Conservation (phyloP, 1,140 invertebrate genomes). For the Polypedilum pembai region DNA sequence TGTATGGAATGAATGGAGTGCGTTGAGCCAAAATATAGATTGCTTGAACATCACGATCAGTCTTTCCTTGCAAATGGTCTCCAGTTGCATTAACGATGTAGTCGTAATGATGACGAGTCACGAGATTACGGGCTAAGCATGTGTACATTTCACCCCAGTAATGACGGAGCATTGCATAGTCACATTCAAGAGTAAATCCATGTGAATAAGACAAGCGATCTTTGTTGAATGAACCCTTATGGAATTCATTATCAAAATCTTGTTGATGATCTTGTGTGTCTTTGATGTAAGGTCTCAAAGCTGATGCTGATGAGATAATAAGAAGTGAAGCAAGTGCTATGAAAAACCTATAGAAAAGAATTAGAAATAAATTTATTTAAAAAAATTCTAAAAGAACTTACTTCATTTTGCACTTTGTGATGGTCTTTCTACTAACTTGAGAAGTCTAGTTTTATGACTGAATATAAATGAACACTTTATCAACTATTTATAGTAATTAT, state of each 20-base stretch:
- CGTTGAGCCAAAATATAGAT: neutral
- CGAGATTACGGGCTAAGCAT: neutral
- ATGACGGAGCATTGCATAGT: neutral
- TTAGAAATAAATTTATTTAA: no score
- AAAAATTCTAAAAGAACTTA: no score
- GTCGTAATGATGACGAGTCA: neutral
- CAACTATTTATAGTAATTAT: no score
- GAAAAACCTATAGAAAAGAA: no score
- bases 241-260: neutral
- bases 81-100: neutral
- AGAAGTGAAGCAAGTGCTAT: no score
- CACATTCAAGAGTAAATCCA: neutral
- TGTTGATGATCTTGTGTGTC: neutral
- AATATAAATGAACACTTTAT: no score
- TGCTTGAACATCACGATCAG: neutral
- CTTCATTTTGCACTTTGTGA: no score
- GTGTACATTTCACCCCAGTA: slow-evolving; percentile 7
- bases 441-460: no score
- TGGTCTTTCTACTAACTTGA: no score
- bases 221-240: neutral
- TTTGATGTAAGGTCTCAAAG: no score
- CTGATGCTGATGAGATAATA: no score
- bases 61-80: neutral
- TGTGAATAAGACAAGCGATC: neutral
- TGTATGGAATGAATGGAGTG: neutral